Evolutionary conservation across 1,140 invertebrate genomes (phyloP), one percentile per base, ranked within the genome.

Genomic region (Nephotettix cincticeps): DNA sequence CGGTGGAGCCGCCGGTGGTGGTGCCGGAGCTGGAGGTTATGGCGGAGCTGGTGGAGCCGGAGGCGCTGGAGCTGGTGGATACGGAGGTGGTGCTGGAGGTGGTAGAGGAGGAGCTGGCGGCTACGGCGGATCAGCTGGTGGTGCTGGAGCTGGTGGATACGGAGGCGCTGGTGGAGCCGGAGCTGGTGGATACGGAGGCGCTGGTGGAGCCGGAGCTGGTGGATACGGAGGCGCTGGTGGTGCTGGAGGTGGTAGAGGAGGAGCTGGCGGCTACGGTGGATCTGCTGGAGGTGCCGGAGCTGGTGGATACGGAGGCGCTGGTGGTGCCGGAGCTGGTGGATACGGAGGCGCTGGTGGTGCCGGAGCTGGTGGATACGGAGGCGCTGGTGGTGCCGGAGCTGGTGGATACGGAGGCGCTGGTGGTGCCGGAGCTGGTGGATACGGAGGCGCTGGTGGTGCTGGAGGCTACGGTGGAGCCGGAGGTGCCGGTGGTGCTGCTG

Each of bases 121-220:
- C 25, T 47, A 30, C 19, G 30, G 63, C 19, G 61, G 69, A 28
- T 19, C 21, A 2, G 61, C 70, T 51, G 40, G 45, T 63, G 67
- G 65, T 23, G 66, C 45, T 23, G 71, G 71, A 13, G 47, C 69
- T n/a, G 47, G 47, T 63, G 28, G 56, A 1, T 71, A 51, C 45
- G 63, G 63, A 21, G 67, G 67, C n/a, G 36, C 54, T 47, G 71
- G 71, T 25, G 29, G 58, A 36, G 36, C 23, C 0, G 66, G 70
- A 47, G 40, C 27, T 21, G 56, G 70, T 54, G 68, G 71, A 61
- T 68, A 47, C 43, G 70, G 56, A 25, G 65, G 32, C 25, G 0
- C 63, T 65, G 63, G 63, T 17, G 66, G 21, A 19, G 56, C 58
- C 45, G 67, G 67, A 54, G 64, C 32, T 45, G 64, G 32, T 4